Conservation (phyloP, 1,140 invertebrate genomes). For the Trachelipus rathkii region DNA sequence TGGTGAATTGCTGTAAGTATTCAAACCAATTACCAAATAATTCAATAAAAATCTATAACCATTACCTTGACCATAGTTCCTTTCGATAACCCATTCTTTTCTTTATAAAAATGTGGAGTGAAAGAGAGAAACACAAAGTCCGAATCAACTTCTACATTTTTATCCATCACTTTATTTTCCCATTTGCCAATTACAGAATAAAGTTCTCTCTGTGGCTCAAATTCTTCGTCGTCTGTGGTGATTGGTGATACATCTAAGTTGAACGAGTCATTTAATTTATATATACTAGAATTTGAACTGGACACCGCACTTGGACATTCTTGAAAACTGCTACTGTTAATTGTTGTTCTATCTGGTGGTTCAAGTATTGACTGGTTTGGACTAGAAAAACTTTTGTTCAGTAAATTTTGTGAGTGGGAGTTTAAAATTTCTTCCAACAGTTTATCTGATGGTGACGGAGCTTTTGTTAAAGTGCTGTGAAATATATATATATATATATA, state of each 20-base stretch:
- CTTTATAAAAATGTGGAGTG: background rate
- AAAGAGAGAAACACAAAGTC: background rate
- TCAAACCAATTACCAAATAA: too few species aligned
- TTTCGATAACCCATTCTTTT: background rate
- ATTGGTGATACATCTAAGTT: background rate
- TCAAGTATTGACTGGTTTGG: background rate
- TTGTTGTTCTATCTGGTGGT: background rate
- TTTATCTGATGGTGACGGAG: background rate
- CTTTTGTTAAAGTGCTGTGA: background rate
- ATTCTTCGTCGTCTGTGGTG: background rate
- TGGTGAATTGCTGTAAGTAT: too few species aligned
- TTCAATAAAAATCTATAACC: background rate
- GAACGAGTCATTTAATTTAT: background rate
- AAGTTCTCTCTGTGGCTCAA: background rate
- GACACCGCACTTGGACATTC: background rate
- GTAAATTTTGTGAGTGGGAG: background rate
- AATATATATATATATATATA: background rate
- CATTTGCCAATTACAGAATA: background rate
- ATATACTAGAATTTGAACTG: background rate
- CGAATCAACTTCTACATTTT: slow-evolving; percentile 1
- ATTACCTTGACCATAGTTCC: background rate
- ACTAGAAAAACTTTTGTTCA: background rate
- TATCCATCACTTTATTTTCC: background rate
- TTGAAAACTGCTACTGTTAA: background rate
- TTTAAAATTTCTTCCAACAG: background rate